These are phyloP conservation scores for Bruchidius siliquastri DNA, from an alignment of 2,888 invertebrate species.

Conservation along the genomic window DNA sequence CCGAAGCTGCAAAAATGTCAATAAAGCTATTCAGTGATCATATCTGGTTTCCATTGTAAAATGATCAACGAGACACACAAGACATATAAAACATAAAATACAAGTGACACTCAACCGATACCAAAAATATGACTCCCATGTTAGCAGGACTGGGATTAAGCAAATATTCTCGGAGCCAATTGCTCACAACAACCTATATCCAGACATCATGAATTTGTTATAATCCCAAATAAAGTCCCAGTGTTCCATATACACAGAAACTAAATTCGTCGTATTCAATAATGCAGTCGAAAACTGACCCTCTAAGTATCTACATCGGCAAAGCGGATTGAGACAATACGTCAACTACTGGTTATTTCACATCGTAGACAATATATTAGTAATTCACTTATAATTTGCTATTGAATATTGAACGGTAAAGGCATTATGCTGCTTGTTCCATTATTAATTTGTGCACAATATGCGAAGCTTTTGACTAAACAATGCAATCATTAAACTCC, in stretches of 20 bases:
- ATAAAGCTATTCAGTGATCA: no score
- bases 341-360: background rate
- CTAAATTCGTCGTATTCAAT: background rate
- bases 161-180: background rate
- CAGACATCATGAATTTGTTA: background rate
- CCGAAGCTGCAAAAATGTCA: no score
- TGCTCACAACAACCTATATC: background rate
- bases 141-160: background rate
- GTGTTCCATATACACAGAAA: background rate
- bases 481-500: background rate
- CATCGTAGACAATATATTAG: background rate
- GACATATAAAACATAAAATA: no score
- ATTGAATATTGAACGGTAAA: background rate
- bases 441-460: background rate
- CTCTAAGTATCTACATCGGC: background rate
- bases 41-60: no score
- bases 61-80: no score
- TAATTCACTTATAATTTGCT: background rate
- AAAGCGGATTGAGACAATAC: background rate
- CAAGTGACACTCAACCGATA: no score
- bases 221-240: background rate
- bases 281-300: background rate
- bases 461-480: background rate
- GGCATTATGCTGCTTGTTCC: background rate
- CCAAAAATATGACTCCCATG: background rate